phyloP scores from a whole-genome alignment of 2,888 invertebrate genomes.

The Eupithecia tripunctaria region DNA sequence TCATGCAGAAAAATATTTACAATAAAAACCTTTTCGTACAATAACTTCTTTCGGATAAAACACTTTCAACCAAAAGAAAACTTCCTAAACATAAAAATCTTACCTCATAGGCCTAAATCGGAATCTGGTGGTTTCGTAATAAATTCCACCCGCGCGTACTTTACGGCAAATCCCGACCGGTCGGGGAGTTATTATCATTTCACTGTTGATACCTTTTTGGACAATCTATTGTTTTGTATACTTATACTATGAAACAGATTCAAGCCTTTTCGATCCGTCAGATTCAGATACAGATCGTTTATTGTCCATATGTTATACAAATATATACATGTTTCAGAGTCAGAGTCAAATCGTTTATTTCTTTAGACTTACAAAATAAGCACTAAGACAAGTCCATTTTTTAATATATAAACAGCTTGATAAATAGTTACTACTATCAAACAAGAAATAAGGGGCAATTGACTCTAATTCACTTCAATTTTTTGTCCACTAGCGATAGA shows the following conservation, averaged over 20 bases:
- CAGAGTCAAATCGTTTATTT: too few species aligned
- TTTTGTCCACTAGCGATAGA: too few species aligned
- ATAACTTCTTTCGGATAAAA: neutral
- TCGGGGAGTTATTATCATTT: slow-evolving; percentile 26
- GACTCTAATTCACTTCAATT: too few species aligned
- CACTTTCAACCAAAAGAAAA: neutral
- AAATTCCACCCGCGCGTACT: slow-evolving; percentile 58
- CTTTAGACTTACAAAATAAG: too few species aligned
- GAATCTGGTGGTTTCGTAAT: slow-evolving; percentile 43
- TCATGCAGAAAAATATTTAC: too few species aligned
- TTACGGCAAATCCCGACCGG: slow-evolving; percentile 61
- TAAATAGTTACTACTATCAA: too few species aligned
- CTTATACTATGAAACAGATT: neutral
- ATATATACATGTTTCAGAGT: too few species aligned
- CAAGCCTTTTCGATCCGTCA: neutral
- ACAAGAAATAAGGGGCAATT: too few species aligned
- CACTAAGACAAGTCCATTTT: too few species aligned
- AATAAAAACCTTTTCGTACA: neutral
- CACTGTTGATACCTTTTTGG: slow-evolving; percentile 15
- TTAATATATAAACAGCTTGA: too few species aligned
- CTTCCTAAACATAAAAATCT: slow-evolving; percentile 11
- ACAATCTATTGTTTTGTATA: slow-evolving; percentile 2
- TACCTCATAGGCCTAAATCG: slow-evolving; percentile 6
- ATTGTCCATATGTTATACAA: too few species aligned
- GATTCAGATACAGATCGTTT: too few species aligned